A percentile compares a stretch with the other conserved stretches of the same genome.
Evolutionary conservation across 53 echinoderm and acorn worm genomes (phyloP).

Genomic region (Holothuria scabra): DNA sequence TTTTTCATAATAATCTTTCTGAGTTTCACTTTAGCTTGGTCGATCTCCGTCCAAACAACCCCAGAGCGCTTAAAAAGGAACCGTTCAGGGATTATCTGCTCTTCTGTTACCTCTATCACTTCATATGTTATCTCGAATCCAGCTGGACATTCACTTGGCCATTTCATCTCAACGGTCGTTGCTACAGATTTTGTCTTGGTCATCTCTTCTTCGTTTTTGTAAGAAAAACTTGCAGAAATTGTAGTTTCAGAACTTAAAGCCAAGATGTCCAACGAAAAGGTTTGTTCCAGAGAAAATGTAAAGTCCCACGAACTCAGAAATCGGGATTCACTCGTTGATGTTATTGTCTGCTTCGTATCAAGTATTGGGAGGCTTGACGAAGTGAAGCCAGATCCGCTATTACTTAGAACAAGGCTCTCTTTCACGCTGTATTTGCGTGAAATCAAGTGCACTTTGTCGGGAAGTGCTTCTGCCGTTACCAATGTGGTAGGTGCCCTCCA

Average conservation of each 20-base stretch:
- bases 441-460: neutral
- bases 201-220: conserved; percentile 9
- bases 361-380: neutral
- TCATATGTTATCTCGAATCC: neutral
- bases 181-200: neutral
- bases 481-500: neutral
- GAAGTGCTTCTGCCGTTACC: neutral
- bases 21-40: neutral
- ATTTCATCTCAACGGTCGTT: neutral
- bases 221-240: neutral
- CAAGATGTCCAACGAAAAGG: neutral
- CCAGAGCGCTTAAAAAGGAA: neutral
- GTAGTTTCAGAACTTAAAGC: neutral
- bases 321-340: neutral
- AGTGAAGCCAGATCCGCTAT: neutral
- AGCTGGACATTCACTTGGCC: conserved; percentile 13
- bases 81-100: neutral
- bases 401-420: neutral
- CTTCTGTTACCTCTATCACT: neutral
- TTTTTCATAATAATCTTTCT: neutral
- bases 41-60: neutral
- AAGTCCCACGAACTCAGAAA: conserved; percentile 10
- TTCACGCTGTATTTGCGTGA: neutral
- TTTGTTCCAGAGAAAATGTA: neutral
- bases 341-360: neutral